These are phyloP conservation scores for Zaprionus kolodkinae DNA, from an alignment of 1,140 invertebrate genomes.

Conservation along the genomic window DNA sequence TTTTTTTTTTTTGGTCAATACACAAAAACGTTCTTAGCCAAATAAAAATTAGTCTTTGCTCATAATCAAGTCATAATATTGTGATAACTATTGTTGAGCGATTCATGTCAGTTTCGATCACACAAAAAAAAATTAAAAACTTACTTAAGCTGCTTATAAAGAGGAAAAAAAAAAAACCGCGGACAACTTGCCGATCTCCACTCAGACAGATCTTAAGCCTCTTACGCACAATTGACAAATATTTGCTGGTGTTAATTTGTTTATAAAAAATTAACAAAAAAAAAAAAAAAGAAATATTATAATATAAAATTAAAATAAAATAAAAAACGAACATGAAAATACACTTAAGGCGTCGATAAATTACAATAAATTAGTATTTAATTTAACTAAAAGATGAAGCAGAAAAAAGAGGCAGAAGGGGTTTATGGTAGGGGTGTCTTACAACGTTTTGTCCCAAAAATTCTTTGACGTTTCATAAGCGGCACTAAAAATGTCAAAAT, in stretches of 20 bases:
- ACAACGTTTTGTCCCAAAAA: slow-evolving; percentile 45
- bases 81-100: slow-evolving; percentile 62
- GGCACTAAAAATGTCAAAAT: slow-evolving; percentile 79
- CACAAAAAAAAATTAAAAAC: slow-evolving; percentile 2
- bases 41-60: slow-evolving; percentile 79
- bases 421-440: background rate
- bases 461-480: slow-evolving; percentile 75
- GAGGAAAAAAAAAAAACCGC: background rate
- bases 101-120: slow-evolving; percentile 8
- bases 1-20: background rate
- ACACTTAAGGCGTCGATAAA: slow-evolving; percentile 73
- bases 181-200: slow-evolving; percentile 18
- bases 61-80: slow-evolving; percentile 83
- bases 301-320: slow-evolving; percentile 48
- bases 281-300: slow-evolving; percentile 33
- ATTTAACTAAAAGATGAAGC: slow-evolving; percentile 69
- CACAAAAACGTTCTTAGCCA: slow-evolving; percentile 62
- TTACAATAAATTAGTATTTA: slow-evolving; percentile 80
- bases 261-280: slow-evolving; percentile 46
- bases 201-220: slow-evolving; percentile 33
- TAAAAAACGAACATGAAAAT: slow-evolving; percentile 63
- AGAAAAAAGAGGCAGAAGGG: background rate
- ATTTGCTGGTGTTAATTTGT: slow-evolving; percentile 71
- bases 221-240: slow-evolving; percentile 49
- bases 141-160: slow-evolving; percentile 50